Percentiles rank a stretch among this genome's conserved stretches.
Conservation (phyloP, 2,888 invertebrate species). For the Endomychus coccineus region DNA sequence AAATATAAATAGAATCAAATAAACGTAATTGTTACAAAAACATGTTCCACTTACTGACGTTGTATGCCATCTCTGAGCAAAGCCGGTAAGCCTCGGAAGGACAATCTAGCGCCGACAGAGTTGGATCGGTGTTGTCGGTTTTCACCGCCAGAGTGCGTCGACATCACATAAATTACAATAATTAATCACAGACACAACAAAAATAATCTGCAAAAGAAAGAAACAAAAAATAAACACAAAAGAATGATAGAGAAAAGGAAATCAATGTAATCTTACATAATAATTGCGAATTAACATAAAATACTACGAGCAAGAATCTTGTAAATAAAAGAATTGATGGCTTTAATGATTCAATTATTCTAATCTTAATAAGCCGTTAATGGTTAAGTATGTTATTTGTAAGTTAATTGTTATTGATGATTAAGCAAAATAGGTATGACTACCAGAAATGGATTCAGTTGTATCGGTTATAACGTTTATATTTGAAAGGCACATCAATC, state of each 20-base stretch:
- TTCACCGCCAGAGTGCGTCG: conserved; percentile 38
- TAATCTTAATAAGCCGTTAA: too few relatives aligned
- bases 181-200: conserved; percentile 9
- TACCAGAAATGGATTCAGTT: too few relatives aligned
- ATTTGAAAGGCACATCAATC: neutral
- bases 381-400: too few relatives aligned
- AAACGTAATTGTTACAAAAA: too few relatives aligned
- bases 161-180: conserved; percentile 27
- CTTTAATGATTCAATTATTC: too few relatives aligned
- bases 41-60: conserved; percentile 39
- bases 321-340: too few relatives aligned
- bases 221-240: conserved; percentile 8
- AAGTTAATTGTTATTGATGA: too few relatives aligned
- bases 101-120: conserved; percentile 35
- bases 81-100: conserved; percentile 36
- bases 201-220: conserved; percentile 15
- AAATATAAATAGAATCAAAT: too few relatives aligned
- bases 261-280: neutral
- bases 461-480: too few relatives aligned
- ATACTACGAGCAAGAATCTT: neutral
- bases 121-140: conserved; percentile 38
- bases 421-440: too few relatives aligned
- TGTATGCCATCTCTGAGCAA: conserved; percentile 39
- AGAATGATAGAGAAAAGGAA: conserved; percentile 14
- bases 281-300: neutral